phyloP scores from a whole-genome alignment of 2,888 invertebrate genomes.

The Hyalella azteca region DNA sequence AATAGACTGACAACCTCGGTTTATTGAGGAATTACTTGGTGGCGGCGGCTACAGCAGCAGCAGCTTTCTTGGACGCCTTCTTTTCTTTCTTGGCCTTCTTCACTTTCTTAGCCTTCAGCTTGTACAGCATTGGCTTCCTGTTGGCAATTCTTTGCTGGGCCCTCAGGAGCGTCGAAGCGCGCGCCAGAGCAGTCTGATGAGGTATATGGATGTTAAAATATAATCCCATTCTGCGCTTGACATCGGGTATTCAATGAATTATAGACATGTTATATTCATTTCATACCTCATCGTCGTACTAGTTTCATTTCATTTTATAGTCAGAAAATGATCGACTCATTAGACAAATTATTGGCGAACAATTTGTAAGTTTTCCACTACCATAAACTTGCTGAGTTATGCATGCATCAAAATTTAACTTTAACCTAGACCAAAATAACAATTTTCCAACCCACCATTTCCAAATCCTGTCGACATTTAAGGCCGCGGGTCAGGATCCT shows the following conservation, averaged over 20 bases:
- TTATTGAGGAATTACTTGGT: slow-evolving; percentile 1
- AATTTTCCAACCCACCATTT: slow-evolving; percentile 1
- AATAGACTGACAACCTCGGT: not conserved
- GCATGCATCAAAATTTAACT: too few relatives aligned
- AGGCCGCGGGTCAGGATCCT: not conserved
- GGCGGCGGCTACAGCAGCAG: too few relatives aligned
- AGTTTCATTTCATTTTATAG: too few relatives aligned
- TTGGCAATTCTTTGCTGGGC: slow-evolving; percentile 31
- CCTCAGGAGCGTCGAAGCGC: slow-evolving; percentile 13
- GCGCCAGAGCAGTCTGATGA: slow-evolving; percentile 20
- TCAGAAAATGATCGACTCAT: not conserved
- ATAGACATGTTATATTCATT: too few relatives aligned
- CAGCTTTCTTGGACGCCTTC: slow-evolving; percentile 2
- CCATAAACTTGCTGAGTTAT: too few relatives aligned
- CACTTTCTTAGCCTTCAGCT: slow-evolving; percentile 11
- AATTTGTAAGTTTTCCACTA: too few relatives aligned
- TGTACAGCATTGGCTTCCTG: slow-evolving; percentile 17
- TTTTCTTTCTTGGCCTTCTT: slow-evolving; percentile 35
- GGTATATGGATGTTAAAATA: too few relatives aligned
- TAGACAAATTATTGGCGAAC: not conserved
- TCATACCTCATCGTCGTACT: too few relatives aligned
- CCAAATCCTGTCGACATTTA: slow-evolving; percentile 23
- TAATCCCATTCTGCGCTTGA: too few relatives aligned
- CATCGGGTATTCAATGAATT: too few relatives aligned
- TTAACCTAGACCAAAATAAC: too few relatives aligned